Percentiles rank a stretch among this genome's conserved stretches.
phyloP scores from a whole-genome alignment of 2,888 invertebrate species.

The Sphaeridia pumilis region DNA sequence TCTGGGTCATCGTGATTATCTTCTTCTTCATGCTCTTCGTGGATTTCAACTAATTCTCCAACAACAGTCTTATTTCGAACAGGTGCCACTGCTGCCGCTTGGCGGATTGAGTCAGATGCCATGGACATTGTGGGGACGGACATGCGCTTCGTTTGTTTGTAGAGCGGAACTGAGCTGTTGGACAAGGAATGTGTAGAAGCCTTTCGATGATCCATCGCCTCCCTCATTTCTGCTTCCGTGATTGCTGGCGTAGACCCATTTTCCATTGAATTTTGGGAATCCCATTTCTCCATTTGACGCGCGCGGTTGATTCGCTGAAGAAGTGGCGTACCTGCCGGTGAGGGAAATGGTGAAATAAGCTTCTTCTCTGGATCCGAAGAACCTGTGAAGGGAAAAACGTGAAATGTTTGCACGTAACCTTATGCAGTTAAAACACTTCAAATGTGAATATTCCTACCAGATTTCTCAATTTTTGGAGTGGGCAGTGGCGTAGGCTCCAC shows the following conservation, averaged over 20 bases:
- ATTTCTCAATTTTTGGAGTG: neutral
- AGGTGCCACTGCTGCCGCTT: neutral
- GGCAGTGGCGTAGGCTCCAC: conserved; percentile 52
- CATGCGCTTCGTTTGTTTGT: conserved; percentile 14
- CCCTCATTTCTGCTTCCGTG: neutral
- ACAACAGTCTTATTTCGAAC: neutral
- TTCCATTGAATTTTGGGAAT: conserved; percentile 24
- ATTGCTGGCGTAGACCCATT: conserved; percentile 8
- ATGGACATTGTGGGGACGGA: conserved; percentile 10
- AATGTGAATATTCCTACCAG: neutral
- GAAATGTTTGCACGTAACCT: neutral
- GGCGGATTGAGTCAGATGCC: neutral
- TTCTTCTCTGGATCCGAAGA: conserved; percentile 7
- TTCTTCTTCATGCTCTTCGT: no score
- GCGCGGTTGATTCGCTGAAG: conserved; percentile 41
- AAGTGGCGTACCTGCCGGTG: conserved; percentile 38
- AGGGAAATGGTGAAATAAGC: conserved; percentile 12
- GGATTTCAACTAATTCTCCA: conserved; percentile 28
- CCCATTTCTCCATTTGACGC: conserved; percentile 39
- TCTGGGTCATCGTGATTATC: conserved; percentile 24
- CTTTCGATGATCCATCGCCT: neutral
- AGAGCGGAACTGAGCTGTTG: conserved; percentile 3
- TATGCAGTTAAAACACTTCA: neutral
- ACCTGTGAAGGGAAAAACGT: neutral
- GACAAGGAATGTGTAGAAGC: conserved; percentile 12